Evolutionary conservation across 2,113 vertebrate genomes (phyloP), one percentile per base, ranked within the genome.

Genomic region (Pontoporia blainvillei): DNA sequence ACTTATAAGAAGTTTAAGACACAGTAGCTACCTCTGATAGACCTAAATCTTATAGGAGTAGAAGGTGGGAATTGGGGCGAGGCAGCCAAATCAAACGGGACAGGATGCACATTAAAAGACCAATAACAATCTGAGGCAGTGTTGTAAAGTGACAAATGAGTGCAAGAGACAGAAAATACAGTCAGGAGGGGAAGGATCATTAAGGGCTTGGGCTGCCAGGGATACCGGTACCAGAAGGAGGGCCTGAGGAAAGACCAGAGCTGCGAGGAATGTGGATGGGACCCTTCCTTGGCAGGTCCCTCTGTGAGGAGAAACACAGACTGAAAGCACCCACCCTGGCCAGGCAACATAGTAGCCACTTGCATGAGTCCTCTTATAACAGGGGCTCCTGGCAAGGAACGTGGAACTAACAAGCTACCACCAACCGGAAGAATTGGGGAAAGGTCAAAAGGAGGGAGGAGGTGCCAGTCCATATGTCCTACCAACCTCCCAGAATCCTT

Each of bases 241-340:
- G 15, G 11, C 23, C 71, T 17, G 57, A 57, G 31, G 14, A 36
- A 66, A 88, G 17, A 25, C 1, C 23, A 8, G 36, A 64, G 25
- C 6, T 3, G 2, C 12, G 20, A 69, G 79, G 41, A n/a, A 44
- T 49, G 1, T 27, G 8, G 21, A 14, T 8, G 4, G 29, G 14
- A 61, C 21, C 1, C 12, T 52, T 64, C 25, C 1, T 0, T 5
- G 18, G 61, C 49, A 15, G 15, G 12, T 31, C 2, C 57, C 34
- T 67, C 64, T 18, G 4, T 57, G 17, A 57, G 54, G 54, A 6
- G 54, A 57, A 57, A 57, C 54, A 57, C 54, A 57, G 54, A 57
- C 54, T 21, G 54, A 57, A 57, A 57, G 6, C 20, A 21, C 54
- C 20, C 54, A 3, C 54, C 54, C 54, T 8, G 54, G 54, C 54